These are phyloP conservation scores for Eupithecia insigniata DNA, from an alignment of 2,888 invertebrate species.

Conservation along the genomic window DNA sequence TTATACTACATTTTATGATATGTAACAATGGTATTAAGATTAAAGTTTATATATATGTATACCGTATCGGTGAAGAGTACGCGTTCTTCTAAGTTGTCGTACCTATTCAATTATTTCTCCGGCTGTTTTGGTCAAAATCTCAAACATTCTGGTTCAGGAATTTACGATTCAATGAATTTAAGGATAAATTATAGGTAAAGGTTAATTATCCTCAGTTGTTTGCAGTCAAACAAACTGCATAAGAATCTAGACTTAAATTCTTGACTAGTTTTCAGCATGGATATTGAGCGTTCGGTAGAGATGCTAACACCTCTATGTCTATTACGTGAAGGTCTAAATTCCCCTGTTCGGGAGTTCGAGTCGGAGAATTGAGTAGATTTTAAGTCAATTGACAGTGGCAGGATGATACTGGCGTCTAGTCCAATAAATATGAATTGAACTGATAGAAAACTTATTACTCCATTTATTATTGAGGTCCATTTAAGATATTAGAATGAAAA, in stretches of 20 bases:
- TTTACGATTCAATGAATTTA: not conserved
- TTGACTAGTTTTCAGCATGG: not conserved
- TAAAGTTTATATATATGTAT: not conserved
- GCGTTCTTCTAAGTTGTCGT: not conserved
- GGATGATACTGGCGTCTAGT: not conserved
- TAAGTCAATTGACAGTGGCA: not conserved
- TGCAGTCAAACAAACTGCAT: not conserved
- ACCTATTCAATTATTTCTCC: not conserved
- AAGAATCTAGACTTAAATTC: not conserved
- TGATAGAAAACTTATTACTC: not conserved
- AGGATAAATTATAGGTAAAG: conserved; percentile 6
- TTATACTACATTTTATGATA: not conserved
- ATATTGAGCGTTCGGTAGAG: not conserved
- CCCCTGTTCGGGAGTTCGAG: not conserved
- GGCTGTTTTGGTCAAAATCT: not conserved
- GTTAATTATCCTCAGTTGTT: conserved; percentile 1
- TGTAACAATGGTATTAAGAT: not conserved
- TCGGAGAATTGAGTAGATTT: not conserved
- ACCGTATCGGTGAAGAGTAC: not conserved
- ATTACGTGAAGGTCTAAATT: not conserved
- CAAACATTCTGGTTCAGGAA: not conserved
- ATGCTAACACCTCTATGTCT: not conserved
- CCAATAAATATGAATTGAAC: conserved; percentile 7
- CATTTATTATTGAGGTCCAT: too few species aligned
- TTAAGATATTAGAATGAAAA: too few species aligned